Conservation (phyloP, 2,888 invertebrate genomes). For the Xestia xanthographa region DNA sequence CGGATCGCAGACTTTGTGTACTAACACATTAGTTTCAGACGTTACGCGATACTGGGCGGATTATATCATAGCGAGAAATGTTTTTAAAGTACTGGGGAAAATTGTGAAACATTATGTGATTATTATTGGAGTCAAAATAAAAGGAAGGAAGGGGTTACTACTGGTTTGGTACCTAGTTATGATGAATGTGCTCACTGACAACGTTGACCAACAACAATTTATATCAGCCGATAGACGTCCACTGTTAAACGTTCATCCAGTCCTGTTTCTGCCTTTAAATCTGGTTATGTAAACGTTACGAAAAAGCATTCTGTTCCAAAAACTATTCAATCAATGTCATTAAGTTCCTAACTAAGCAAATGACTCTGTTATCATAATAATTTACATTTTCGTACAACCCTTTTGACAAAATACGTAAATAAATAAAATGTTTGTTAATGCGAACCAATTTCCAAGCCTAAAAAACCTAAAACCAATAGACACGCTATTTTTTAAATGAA, state of each 20-base stretch:
- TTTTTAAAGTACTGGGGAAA: neutral
- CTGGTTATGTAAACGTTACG: neutral
- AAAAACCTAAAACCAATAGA: conserved; percentile 34
- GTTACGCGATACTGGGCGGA: neutral
- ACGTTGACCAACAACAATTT: neutral
- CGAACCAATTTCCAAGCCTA: conserved; percentile 16
- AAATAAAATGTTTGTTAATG: conserved; percentile 1
- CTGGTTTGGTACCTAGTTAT: neutral
- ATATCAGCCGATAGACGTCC: neutral
- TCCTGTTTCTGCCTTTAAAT: neutral
- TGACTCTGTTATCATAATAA: no score
- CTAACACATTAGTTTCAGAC: conserved; percentile 21
- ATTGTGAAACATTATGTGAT: no score
- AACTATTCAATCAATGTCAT: neutral
- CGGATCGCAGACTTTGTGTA: neutral
- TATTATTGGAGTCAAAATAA: neutral
- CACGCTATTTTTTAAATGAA: conserved; percentile 30
- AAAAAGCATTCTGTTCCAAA: neutral
- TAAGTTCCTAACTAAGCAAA: neutral
- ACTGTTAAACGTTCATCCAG: neutral
- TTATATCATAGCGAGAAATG: conserved; percentile 1
- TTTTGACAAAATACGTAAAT: conserved; percentile 26
- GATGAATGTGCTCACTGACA: neutral
- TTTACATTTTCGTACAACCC: neutral
- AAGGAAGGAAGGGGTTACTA: neutral